A percentile compares a stretch with the other conserved stretches of the same genome.
Conservation (phyloP, 2,113 vertebrate genomes). For the Monarcha castaneiventris region DNA sequence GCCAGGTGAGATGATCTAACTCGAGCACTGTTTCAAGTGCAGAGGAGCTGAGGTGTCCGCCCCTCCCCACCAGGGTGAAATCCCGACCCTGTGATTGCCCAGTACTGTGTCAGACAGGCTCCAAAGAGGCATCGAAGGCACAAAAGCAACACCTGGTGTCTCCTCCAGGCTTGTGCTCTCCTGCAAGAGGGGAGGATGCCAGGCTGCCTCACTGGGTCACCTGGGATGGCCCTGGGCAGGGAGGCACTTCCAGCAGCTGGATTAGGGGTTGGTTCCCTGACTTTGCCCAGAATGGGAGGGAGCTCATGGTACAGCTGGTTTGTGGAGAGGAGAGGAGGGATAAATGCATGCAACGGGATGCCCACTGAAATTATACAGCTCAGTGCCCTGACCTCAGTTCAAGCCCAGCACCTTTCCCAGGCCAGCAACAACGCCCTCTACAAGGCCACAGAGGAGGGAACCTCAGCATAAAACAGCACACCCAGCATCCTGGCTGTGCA, state of each 20-base stretch:
- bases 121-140: neutral
- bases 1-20: neutral
- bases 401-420: neutral
- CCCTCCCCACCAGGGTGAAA: neutral
- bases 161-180: neutral
- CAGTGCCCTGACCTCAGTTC: neutral
- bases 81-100: neutral
- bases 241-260: neutral
- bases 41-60: neutral
- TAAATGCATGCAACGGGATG: neutral
- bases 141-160: neutral
- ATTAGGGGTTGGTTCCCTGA: neutral
- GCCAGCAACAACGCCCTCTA: neutral
- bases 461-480: neutral
- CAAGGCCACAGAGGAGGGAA: neutral
- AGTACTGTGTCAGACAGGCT: neutral
- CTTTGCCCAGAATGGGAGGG: neutral
- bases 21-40: accelerated
- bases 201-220: neutral
- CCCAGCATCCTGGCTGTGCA: neutral
- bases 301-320: neutral
- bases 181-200: neutral
- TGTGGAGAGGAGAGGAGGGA: neutral
- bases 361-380: neutral
- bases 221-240: neutral